Conservation (phyloP, 2,888 invertebrate species). For the Sminthurides aquaticus region DNA sequence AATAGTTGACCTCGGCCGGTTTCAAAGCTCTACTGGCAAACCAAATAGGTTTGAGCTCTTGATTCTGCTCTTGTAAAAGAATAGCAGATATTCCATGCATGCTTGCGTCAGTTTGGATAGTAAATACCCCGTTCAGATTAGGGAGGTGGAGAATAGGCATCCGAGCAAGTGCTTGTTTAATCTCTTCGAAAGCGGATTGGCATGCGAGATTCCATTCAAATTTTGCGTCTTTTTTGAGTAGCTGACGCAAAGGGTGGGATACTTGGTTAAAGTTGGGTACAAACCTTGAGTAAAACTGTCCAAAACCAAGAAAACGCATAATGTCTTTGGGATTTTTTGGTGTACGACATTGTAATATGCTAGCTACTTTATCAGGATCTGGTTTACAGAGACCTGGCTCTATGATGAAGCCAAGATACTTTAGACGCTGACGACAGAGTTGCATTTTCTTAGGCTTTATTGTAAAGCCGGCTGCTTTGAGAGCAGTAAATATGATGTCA, state of each 20-base stretch:
- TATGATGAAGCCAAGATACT: constrained; percentile 46
- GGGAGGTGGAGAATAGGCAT: constrained; percentile 37
- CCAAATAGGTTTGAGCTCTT: constrained; percentile 22
- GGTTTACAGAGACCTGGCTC: constrained; percentile 45
- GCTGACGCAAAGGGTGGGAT: background rate
- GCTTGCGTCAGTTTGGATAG: constrained; percentile 41
- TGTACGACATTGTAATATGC: constrained; percentile 41
- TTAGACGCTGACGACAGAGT: constrained; percentile 28
- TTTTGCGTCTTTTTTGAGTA: background rate
- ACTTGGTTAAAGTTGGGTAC: background rate
- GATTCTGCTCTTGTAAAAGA: constrained; percentile 35
- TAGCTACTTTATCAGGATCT: constrained; percentile 44
- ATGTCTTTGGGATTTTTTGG: constrained; percentile 40
- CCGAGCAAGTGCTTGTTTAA: constrained; percentile 27
- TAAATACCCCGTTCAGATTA: constrained; percentile 28
- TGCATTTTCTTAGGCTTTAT: constrained; percentile 42
- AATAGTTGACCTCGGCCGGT: constrained; percentile 19
- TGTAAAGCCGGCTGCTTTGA: constrained; percentile 31
- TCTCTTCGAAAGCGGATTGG: constrained; percentile 30
- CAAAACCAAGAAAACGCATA: constrained; percentile 43
- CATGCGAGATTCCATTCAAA: constrained; percentile 32
- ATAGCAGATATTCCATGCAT: constrained; percentile 39
- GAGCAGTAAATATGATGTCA: constrained; percentile 5
- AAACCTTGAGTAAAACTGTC: constrained; percentile 44
- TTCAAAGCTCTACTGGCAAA: constrained; percentile 28